These are phyloP conservation scores for Zosterops japonicus DNA, from an alignment of 2,113 vertebrate genomes.

Conservation along the genomic window DNA sequence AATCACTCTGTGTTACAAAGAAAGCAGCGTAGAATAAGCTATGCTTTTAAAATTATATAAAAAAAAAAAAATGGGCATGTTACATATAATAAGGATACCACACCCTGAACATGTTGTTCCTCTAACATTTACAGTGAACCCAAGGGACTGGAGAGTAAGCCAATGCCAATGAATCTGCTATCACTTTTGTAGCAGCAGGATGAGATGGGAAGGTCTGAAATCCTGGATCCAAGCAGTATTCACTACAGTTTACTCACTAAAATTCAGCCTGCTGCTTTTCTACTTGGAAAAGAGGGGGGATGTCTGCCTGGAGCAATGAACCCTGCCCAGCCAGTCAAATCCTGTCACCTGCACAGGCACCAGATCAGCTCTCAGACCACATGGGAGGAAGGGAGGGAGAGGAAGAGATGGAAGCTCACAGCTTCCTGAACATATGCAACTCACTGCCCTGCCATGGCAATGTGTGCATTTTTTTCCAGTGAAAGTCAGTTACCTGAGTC, in stretches of 20 bases:
- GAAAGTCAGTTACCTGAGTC: background rate
- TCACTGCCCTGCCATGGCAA: background rate
- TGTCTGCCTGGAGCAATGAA: background rate
- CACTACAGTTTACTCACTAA: background rate
- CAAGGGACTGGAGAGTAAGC: background rate
- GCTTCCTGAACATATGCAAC: background rate
- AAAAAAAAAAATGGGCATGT: background rate
- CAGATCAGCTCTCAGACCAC: background rate
- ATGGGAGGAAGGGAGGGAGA: constrained; percentile 47
- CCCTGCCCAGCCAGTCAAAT: background rate
- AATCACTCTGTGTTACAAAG: background rate
- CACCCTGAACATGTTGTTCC: background rate
- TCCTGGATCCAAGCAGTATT: background rate
- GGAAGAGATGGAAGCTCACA: constrained; percentile 53
- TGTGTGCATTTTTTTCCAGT: background rate
- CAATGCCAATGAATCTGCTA: background rate
- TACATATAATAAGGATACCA: background rate
- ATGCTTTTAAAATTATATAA: background rate
- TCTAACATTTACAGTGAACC: background rate
- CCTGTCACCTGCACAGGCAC: background rate
- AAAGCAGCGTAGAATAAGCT: background rate
- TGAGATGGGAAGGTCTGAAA: background rate
- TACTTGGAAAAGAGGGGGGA: background rate
- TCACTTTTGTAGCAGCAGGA: background rate
- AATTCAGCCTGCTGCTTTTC: background rate